Evolutionary conservation across 2,888 invertebrate species (phyloP).

Genomic region (Macrostomum cliftonense): DNA sequence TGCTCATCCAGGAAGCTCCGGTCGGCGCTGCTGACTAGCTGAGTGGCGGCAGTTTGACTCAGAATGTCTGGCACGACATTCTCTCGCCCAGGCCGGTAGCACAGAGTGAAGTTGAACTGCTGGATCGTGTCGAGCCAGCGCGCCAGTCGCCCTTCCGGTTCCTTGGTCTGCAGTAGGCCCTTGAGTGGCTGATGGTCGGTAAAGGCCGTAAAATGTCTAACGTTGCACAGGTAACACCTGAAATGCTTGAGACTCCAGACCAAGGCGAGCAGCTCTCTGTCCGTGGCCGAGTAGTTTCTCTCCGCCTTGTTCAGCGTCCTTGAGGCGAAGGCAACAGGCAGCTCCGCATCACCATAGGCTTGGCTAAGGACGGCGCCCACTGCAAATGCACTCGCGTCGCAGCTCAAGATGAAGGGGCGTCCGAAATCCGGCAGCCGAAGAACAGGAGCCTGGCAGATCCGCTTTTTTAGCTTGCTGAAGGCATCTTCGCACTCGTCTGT

Average conservation of each 20-base stretch:
- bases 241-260: conserved; percentile 12
- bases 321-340: conserved; percentile 19
- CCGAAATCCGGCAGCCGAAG: conserved; percentile 11
- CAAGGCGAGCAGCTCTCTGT: conserved; percentile 11
- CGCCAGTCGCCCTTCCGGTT: too few relatives aligned
- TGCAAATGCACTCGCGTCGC: too few relatives aligned
- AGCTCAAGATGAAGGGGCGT: background rate
- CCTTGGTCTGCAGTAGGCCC: background rate
- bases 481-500: conserved; percentile 7
- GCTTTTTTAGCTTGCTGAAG: conserved; percentile 12
- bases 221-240: conserved; percentile 8
- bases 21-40: too few relatives aligned
- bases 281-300: conserved; percentile 12
- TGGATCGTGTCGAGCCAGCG: too few relatives aligned
- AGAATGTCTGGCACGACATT: too few relatives aligned
- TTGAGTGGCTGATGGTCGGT: conserved; percentile 2
- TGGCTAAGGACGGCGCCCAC: too few relatives aligned
- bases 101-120: too few relatives aligned
- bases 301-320: conserved; percentile 7
- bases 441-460: conserved; percentile 10
- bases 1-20: too few relatives aligned
- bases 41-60: too few relatives aligned
- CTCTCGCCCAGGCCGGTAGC: too few relatives aligned
- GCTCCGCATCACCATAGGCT: too few relatives aligned
- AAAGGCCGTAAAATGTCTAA: conserved; percentile 1